Conservation (phyloP, 2,888 invertebrate genomes). For the Drosophila pullipes region DNA sequence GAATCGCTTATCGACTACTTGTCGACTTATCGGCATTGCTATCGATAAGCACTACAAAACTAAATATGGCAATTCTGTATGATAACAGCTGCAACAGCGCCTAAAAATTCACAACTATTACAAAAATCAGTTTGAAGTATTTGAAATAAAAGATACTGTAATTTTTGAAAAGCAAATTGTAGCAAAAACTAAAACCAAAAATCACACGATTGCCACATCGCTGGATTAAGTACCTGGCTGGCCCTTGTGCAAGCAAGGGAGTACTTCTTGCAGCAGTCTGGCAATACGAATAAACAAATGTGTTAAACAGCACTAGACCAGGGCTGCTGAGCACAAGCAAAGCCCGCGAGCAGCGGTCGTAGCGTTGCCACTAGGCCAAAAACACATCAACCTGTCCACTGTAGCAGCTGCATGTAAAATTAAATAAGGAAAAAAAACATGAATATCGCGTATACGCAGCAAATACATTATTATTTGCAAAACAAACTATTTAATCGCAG, state of each 20-base stretch:
- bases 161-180: neutral
- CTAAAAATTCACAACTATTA: neutral
- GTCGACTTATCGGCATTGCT: too few relatives aligned
- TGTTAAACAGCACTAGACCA: conserved; percentile 13
- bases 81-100: neutral
- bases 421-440: neutral
- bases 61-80: neutral
- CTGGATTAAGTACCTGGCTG: neutral
- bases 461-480: conserved; percentile 9
- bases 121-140: neutral
- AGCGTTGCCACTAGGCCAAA: conserved; percentile 22
- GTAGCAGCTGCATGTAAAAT: conserved; percentile 7
- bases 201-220: conserved; percentile 2
- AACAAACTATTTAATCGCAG: conserved; percentile 12
- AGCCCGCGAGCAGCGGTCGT: conserved; percentile 1
- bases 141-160: neutral
- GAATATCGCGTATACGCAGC: conserved; percentile 20
- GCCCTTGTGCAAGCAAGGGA: neutral
- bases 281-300: neutral
- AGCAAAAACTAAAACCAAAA: conserved; percentile 14
- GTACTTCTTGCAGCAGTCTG: conserved; percentile 13
- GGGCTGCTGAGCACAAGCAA: conserved; percentile 16
- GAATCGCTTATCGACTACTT: conserved; percentile 7
- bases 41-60: neutral
- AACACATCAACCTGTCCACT: neutral